Conservation (phyloP, 1,140 invertebrate species). For the Tetramorium alpestre region DNA sequence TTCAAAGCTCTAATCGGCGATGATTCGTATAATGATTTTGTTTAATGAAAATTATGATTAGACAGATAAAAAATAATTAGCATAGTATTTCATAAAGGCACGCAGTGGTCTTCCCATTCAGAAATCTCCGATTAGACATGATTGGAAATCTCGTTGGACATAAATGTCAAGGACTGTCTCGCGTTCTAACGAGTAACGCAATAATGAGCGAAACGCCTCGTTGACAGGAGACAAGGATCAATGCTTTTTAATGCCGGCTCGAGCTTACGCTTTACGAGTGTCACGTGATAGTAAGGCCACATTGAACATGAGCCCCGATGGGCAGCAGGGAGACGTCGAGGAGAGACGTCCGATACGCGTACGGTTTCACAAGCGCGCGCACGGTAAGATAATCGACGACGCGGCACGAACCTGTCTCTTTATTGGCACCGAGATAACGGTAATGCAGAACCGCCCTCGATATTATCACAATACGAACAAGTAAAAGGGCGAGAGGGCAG, state of each 20-base stretch:
- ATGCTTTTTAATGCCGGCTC: background rate
- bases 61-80: background rate
- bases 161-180: background rate
- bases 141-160: background rate
- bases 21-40: background rate
- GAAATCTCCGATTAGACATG: background rate
- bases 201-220: conserved; percentile 3
- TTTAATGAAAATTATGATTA: background rate
- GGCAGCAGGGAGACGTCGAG: background rate
- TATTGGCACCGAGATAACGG: conserved; percentile 46
- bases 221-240: background rate
- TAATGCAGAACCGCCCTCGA: conserved; percentile 54
- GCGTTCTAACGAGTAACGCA: conserved; percentile 1
- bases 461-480: conserved; percentile 79
- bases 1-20: background rate
- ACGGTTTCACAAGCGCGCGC: background rate
- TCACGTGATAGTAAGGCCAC: background rate
- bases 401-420: conserved; percentile 65
- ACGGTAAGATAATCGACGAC: conserved; percentile 34
- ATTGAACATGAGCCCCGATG: background rate
- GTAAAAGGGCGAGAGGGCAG: background rate
- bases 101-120: background rate
- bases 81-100: background rate
- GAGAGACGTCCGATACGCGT: background rate
- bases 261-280: conserved; percentile 27